Percentiles rank a stretch among this genome's conserved stretches.
Evolutionary conservation across 2,888 invertebrate genomes (phyloP).

Genomic region (Cyclophora albipunctata): DNA sequence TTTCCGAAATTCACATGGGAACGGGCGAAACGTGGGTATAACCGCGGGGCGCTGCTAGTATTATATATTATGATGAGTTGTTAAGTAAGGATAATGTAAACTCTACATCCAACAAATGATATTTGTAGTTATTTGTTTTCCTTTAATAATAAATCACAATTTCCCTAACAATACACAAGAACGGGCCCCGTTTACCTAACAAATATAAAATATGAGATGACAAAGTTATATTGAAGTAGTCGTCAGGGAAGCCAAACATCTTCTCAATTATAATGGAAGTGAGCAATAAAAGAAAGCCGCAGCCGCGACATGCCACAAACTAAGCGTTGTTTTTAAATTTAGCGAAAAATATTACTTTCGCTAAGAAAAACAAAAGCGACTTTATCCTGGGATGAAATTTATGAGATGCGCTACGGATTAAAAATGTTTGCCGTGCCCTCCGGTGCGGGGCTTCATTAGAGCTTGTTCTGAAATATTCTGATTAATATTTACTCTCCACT

Average conservation of each 20-base stretch:
- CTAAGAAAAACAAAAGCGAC: conserved; percentile 65
- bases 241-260: conserved; percentile 18
- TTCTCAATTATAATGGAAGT: conserved; percentile 37
- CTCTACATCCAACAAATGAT: no score
- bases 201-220: no score
- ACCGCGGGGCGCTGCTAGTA: no score
- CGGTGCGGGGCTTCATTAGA: conserved; percentile 62
- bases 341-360: conserved; percentile 58
- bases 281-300: conserved; percentile 37
- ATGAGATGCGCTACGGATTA: conserved; percentile 71
- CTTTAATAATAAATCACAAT: no score
- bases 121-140: no score
- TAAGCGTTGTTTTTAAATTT: conserved; percentile 54
- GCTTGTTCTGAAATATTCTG: conserved; percentile 58
- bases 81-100: no score
- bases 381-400: conserved; percentile 63
- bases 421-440: conserved; percentile 70
- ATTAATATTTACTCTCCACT: conserved; percentile 70
- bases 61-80: no score
- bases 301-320: conserved; percentile 27
- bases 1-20: no score
- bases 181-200: no score
- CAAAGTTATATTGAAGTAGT: not conserved
- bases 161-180: no score
- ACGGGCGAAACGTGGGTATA: no score